Base-by-base conservation (phyloP, 37 sponge, comb jelly and placozoan species). In the Haliclona indistincta region DNA sequence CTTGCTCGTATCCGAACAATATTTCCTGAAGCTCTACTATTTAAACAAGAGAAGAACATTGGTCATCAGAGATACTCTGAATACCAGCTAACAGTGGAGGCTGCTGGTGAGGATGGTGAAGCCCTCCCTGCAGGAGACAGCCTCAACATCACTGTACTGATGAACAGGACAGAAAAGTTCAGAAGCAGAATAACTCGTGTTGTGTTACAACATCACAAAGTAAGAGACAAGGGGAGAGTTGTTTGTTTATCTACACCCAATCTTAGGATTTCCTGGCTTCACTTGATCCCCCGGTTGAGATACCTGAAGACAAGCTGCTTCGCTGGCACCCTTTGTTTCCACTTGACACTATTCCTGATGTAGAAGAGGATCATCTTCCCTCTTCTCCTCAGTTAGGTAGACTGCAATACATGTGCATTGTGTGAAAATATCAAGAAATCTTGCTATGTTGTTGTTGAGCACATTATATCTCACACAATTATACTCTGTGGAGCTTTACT, bases 81-180 rank as follows among this genome's bases (percentile, higher is more conserved):
- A 38, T 88, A 82, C 71, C 93, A 93, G 58, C 80, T 93, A 49
- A 93, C 86, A 4, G 42, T 93, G 3, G 86, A 81, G 78, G 72
- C 70, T 43, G 43, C 17, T 17, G 54, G 60, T 7, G 81, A 75
- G 36, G 47, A 51, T 0, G 79, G 73, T 1, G 45, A 33, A 4
- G 29, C 34, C 29, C 51, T 23, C 19, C 20, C 36, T 13, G 11
- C 17, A 54, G 52, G 20, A 29, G 54, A 2, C 40, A 42, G 38
- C 34, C 51, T 86, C 45, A 42, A 22, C 25, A 4, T 72, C 17
- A 28, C 82, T 2, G 55, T 40, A 34, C 78, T 93, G 22, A 29
- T 93, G 1, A 54, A 75, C 38, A 56, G 93, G 44, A 71, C 64
- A 26, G 67, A 73, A n/a, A 54, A 34, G 0, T 93, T 93, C 40